These are phyloP conservation scores for Ips typographus DNA, from an alignment of 1,140 invertebrate genomes.

Conservation along the genomic window DNA sequence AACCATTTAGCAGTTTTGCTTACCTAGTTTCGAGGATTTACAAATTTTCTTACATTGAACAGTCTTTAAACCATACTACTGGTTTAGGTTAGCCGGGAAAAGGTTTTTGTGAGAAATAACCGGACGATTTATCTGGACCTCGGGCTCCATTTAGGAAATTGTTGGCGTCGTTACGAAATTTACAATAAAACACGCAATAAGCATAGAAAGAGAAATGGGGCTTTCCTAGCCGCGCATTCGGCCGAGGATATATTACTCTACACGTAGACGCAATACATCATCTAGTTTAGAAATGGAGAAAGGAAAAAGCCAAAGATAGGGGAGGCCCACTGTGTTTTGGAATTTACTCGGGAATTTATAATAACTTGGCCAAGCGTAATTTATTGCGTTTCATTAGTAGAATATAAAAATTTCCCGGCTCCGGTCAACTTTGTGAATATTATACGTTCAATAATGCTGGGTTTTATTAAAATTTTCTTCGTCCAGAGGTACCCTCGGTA, in stretches of 20 bases:
- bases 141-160: constrained; percentile 20
- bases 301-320: constrained; percentile 20
- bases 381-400: constrained; percentile 25
- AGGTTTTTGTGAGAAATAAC: not conserved
- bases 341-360: constrained; percentile 31
- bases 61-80: too few species aligned
- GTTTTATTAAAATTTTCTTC: constrained; percentile 17
- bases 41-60: too few species aligned
- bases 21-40: too few species aligned
- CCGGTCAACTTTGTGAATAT: constrained; percentile 9
- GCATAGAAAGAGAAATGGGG: constrained; percentile 21
- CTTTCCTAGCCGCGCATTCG: constrained; percentile 12
- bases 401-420: constrained; percentile 22
- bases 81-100: not conserved
- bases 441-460: not conserved
- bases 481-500: not conserved
- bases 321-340: constrained; percentile 20
- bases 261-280: constrained; percentile 30
- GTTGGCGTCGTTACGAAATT: constrained; percentile 26
- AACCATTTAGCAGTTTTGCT: too few species aligned
- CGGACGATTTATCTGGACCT: constrained; percentile 12
- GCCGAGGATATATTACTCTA: constrained; percentile 18
- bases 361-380: constrained; percentile 25
- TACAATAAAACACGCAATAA: constrained; percentile 29
- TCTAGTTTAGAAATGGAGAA: constrained; percentile 20